Evolutionary conservation across 2,113 vertebrate genomes (phyloP), one percentile per base, ranked within the genome.

Genomic region (Misgurnus mizolepis): DNA sequence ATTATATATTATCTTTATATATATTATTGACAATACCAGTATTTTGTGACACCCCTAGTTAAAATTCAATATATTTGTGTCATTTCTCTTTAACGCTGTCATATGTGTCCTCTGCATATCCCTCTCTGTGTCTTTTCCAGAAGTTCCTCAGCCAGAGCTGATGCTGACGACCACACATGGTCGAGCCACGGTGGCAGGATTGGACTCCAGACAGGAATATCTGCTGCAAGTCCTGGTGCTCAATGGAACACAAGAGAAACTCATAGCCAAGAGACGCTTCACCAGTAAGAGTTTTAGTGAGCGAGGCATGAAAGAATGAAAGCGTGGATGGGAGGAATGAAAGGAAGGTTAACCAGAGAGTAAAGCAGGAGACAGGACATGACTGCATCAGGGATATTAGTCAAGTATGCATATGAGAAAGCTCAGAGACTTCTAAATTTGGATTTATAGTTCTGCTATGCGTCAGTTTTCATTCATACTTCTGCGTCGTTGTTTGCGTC

Each of bases 101-200:
- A 34, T 34, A 34, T 34, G 27, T 34, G 27, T 34, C 27, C 27
- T 34, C 27, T 3, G 1, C 27, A 34, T 34, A 34, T 34, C 27
- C 8, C 0, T 43, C 7, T 79, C 61, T 64, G 56, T 62, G 6
- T 74, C 6, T 79, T 79, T 85, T 85, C 10, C 89, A 97, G 96
- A 95, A 7, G 92, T 94, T 83, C 91, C 92, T 0, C 95, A 98
- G 82, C 96, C 95, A 14, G 96, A 96, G 86, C 92, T 97, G 87
- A 96, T 98, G 96, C 90, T 98, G 91, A 98, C 95, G 76, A 97
- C 96, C 84, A 97, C 94, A 10, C 92, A 93, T 18, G 94, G 94
- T 43, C 93, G 95, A 73, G 96, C 94, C 3, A 97, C 96, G 0
- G 96, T 97, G 53, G 96, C 93, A 0, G 96, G 96, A 3, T 89